Evolutionary conservation across 2,113 vertebrate species (phyloP), one percentile per base, ranked within the genome.

Genomic region (Heterocephalus glaber): DNA sequence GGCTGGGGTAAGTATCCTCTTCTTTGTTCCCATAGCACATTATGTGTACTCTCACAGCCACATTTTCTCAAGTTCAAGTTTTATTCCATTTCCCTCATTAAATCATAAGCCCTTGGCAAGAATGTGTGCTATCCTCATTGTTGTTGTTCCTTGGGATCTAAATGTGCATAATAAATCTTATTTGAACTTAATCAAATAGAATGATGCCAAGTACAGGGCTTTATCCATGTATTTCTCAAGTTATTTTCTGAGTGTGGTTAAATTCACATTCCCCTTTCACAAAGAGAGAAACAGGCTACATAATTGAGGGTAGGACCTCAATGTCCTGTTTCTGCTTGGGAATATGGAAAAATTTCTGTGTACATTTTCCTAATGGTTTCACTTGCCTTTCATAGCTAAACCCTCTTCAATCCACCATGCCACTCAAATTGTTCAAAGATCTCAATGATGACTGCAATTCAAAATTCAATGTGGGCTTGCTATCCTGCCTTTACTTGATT

Each of bases 181-280:
- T 41, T 95, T 90, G 60, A 95, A 60, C 26, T 76, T 66, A 77
- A 90, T 11, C 52, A n/a, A 89, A 90, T 85, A 30, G 28, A 90
- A 49, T 47, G 22, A 77, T 70, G 68, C 72, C 70, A 70, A 60
- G 35, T 14, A 70, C 12, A 41, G 22, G 49, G 2, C 5, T 93
- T 96, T 94, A 11, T 13, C 35, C 72, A 63, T 88, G 30, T 38
- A 80, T 88, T 96, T 91, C 35, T 96, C 41, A 81, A 94, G 66
- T 77, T 96, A 72, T 91, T 94, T 96, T 94, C 7, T 63, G 19
- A 84, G 26, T 88, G 33, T 49, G 22, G 47, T 86, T 92, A 70
- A 84, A 81, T 54, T 92, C 83, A 91, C 47, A 91, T 70, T 13
- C 13, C 88, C 41, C 65, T 85, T 94, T 95, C 20, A 76, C 24